Evolutionary conservation across 2,113 vertebrate genomes (phyloP), one percentile per base, ranked within the genome.

Genomic region (Elachura formosa): DNA sequence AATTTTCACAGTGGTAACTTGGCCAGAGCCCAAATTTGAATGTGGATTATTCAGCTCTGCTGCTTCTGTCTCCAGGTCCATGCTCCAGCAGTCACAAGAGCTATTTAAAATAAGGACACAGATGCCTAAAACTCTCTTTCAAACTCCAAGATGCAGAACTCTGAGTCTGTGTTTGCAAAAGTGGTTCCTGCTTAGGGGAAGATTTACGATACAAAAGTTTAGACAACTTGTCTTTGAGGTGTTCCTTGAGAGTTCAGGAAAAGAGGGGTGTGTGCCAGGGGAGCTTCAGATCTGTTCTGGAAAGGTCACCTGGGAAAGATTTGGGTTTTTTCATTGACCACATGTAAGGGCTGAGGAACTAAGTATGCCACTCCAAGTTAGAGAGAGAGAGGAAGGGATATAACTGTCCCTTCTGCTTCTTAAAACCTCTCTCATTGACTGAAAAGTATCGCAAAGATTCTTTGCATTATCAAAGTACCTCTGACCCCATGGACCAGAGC

Each of bases 21-120:
- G 96, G 95, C 77, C 79, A 8, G 51, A 88, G 67, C 82, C 94
- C 94, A 96, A 31, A 58, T 92, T 88, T 71, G 92, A 80, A 76
- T 92, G 94, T 93, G 92, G 94, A 94, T 96, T 96, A 95, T 96
- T 96, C 92, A 94, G 95, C 95, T 96, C 94, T 63, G 85, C 76
- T 96, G 92, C 96, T 96, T 54, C 82, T 93, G 43, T 93, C 85
- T 90, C 67, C 12, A 17, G 85, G 92, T 69, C 94, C 72, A 87
- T 90, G 96, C 95, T 96, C 90, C 90, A 95, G 94, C 90, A 92
- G 88, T 72, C 94, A 93, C 94, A 88, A 94, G 88, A 82, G 82
- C 92, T 80, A n/a, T 96, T 95, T 86, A 88, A 94, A 95, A 96
- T 80, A 92, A 86, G 92, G 94, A 77, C 92, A 88, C 88, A 96